These are phyloP conservation scores for Rhopalosiphum padi DNA, from an alignment of 1,140 invertebrate genomes.

Conservation along the genomic window DNA sequence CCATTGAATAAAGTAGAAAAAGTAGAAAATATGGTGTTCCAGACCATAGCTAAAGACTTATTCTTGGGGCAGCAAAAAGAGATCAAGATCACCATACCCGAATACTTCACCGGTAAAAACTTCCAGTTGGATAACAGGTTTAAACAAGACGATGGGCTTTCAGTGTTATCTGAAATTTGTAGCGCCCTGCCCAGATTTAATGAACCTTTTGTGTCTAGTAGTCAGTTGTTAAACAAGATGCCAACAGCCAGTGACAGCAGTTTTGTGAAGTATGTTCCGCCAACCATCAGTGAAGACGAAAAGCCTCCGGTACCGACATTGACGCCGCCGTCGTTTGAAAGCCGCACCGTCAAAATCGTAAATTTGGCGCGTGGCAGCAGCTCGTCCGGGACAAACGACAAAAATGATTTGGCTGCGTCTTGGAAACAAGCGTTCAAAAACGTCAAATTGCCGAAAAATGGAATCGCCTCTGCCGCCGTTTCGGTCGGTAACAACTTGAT, in stretches of 20 bases:
- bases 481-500: slow-evolving; percentile 23
- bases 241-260: neutral
- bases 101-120: neutral
- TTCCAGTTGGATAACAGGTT: slow-evolving; percentile 32
- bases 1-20: slow-evolving; percentile 15
- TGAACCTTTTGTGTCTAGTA: neutral
- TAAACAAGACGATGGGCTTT: slow-evolving; percentile 42
- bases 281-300: neutral
- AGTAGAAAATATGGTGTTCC: neutral
- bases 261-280: neutral
- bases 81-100: slow-evolving; percentile 6
- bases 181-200: slow-evolving; percentile 40
- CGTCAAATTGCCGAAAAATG: slow-evolving; percentile 61
- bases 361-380: neutral
- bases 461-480: neutral
- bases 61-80: neutral
- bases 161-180: slow-evolving; percentile 49
- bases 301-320: neutral
- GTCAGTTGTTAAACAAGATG: neutral
- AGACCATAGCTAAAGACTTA: neutral
- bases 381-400: neutral
- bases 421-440: slow-evolving; percentile 62
- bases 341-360: slow-evolving; percentile 30
- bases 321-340: slow-evolving; percentile 4
- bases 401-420: slow-evolving; percentile 52